A percentile compares a stretch with the other conserved stretches of the same genome.
These are phyloP conservation scores for Pantelozetes paolii DNA, from an alignment of 2,888 invertebrate genomes.

Conservation along the genomic window DNA sequence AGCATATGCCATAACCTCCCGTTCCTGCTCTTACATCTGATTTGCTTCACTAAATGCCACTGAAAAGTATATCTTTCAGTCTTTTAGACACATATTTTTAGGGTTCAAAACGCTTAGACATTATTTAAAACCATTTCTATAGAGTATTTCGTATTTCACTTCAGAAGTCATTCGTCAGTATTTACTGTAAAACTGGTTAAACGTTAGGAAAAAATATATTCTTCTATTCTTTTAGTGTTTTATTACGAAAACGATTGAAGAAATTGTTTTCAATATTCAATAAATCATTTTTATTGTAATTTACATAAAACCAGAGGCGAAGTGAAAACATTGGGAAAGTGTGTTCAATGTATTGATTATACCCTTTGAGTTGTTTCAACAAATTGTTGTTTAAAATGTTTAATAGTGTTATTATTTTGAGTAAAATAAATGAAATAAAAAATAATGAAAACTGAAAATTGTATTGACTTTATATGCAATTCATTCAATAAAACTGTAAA, in stretches of 20 bases:
- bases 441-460: too few species aligned
- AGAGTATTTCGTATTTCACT: neutral
- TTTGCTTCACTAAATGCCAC: too few species aligned
- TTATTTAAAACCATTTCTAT: slow-evolving; percentile 1
- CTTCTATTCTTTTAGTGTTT: neutral
- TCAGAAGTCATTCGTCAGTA: neutral
- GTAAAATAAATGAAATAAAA: too few species aligned
- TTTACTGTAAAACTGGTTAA: neutral
- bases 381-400: too few species aligned
- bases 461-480: too few species aligned
- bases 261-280: neutral
- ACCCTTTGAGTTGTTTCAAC: too few species aligned
- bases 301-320: slow-evolving; percentile 7
- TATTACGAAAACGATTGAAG: too few species aligned
- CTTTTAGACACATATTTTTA: neutral
- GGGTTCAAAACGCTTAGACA: neutral
- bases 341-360: too few species aligned
- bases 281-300: slow-evolving; percentile 24
- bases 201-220: neutral
- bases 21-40: too few species aligned
- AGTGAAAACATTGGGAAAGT: neutral
- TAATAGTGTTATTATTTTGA: too few species aligned
- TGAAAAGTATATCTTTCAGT: neutral
- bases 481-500: too few species aligned
- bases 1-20: too few species aligned